Percentiles rank a stretch among this genome's conserved stretches.
Conservation (phyloP, 2,797 vertebrate genomes). For the Sebastiscus albofasciatus region DNA sequence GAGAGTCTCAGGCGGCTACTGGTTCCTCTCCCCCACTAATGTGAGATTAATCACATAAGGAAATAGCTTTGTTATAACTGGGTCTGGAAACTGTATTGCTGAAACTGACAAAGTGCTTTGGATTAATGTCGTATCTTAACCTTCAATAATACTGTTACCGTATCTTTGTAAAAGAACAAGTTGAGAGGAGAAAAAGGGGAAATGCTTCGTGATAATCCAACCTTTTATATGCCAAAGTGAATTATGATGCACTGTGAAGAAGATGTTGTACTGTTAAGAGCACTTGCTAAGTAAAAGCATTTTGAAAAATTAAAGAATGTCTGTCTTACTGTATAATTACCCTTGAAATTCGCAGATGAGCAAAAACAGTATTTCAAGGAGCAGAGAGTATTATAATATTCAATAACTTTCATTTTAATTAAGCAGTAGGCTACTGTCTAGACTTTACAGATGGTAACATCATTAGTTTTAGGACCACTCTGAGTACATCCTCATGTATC, state of each 20-base stretch:
- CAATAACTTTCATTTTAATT: neutral
- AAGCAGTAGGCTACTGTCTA: neutral
- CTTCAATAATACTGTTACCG: neutral
- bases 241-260: conserved; percentile 11
- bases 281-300: neutral
- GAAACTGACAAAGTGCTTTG: conserved; percentile 7
- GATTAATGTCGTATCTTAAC: conserved; percentile 4
- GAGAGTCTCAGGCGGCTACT: neutral
- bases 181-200: neutral
- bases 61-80: neutral
- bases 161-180: neutral
- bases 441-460: neutral
- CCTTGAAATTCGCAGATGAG: neutral
- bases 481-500: neutral
- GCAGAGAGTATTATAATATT: neutral
- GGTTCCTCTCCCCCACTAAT: neutral
- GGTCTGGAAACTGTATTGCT: neutral
- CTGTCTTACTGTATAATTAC: neutral
- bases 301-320: neutral
- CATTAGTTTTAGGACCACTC: neutral
- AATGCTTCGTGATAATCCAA: neutral
- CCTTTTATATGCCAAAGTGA: conserved; percentile 14
- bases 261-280: conserved; percentile 3
- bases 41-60: neutral
- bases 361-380: neutral